Evolutionary conservation across 2,888 invertebrate species (phyloP).

Genomic region (Unio delphinus): DNA sequence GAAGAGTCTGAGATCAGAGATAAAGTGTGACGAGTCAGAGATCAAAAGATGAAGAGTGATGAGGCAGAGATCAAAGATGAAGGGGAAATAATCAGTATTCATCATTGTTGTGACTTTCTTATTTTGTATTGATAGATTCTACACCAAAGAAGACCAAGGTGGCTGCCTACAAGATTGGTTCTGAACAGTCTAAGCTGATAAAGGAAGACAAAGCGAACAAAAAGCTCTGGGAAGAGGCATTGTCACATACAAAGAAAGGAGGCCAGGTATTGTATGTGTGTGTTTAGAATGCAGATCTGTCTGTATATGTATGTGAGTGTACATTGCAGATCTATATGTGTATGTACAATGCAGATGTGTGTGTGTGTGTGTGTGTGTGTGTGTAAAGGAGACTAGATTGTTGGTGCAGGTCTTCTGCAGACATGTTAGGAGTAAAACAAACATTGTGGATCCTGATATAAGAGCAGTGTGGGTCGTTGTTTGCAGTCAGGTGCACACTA

Average conservation of each 20-base stretch:
- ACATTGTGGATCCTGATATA: too few species aligned
- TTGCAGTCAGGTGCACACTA: too few species aligned
- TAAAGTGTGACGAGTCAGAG: too few species aligned
- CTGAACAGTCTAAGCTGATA: conserved; percentile 72
- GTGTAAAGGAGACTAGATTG: too few species aligned
- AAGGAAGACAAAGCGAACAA: conserved; percentile 77
- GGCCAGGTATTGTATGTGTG: conserved; percentile 40
- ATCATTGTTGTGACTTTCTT: background rate
- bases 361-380: too few species aligned
- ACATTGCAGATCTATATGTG: too few species aligned
- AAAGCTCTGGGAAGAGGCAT: conserved; percentile 81
- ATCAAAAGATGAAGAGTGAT: background rate
- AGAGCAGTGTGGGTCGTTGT: too few species aligned
- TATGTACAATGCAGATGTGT: too few species aligned
- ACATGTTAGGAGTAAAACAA: too few species aligned
- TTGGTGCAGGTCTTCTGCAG: too few species aligned
- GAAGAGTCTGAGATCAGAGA: too few species aligned
- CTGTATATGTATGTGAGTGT: too few species aligned
- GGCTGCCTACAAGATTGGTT: conserved; percentile 70
- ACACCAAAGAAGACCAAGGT: conserved; percentile 60
- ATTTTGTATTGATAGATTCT: background rate
- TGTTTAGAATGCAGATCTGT: background rate
- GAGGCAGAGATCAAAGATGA: background rate
- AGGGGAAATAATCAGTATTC: conserved; percentile 6
- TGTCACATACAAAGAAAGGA: conserved; percentile 73